Evolutionary conservation across 2,113 vertebrate genomes (phyloP).

Genomic region (Ailurus styani): DNA sequence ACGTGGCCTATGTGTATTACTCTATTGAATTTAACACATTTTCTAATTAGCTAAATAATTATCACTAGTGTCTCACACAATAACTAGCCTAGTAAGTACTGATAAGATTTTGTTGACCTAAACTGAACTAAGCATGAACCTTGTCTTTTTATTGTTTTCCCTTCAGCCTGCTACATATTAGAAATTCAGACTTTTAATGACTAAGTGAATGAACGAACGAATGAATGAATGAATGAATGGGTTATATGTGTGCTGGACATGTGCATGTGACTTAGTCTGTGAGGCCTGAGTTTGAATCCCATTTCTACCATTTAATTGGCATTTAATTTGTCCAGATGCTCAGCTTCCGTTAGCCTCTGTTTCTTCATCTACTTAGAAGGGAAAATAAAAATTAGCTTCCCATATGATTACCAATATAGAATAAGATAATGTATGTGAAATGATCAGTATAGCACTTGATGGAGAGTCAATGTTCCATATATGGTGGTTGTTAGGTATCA

Average conservation of each 20-base stretch:
- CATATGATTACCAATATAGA: not conserved
- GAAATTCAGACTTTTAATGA: not conserved
- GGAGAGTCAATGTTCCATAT: not conserved
- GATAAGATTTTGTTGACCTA: not conserved
- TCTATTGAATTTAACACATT: not conserved
- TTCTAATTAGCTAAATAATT: not conserved
- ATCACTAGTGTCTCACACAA: not conserved
- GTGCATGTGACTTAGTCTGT: not conserved
- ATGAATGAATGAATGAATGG: not conserved
- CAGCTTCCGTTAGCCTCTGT: not conserved
- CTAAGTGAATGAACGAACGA: not conserved
- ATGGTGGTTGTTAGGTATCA: not conserved
- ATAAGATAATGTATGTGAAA: not conserved
- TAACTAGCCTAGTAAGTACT: not conserved
- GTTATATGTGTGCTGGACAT: not conserved
- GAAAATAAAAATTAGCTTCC: not conserved
- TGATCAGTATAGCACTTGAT: accelerated
- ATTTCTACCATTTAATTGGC: not conserved
- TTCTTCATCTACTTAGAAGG: not conserved
- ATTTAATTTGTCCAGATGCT: not conserved
- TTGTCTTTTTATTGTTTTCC: not conserved
- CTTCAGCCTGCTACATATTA: not conserved
- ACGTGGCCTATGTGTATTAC: not conserved
- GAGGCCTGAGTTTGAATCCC: not conserved
- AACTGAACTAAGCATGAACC: not conserved